Base-by-base conservation (phyloP, 2,888 invertebrate species). In the Arrhopalites spinosus region DNA sequence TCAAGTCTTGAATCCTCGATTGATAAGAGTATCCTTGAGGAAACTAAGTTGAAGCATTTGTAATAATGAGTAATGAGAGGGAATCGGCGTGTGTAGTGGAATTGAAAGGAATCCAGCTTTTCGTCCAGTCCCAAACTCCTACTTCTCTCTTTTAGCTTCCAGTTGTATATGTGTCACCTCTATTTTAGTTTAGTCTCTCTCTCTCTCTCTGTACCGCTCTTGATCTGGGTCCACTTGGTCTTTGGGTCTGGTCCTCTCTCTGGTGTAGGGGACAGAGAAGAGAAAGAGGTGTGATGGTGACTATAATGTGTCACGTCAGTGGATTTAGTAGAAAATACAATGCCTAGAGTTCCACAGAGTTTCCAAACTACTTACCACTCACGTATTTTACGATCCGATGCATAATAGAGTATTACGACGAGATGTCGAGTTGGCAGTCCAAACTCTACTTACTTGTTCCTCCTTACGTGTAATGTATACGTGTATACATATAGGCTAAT, bases 1-100 rank as follows among this genome's bases (percentile, higher is more conserved):
- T 43, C 30, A 47, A 30, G 53, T 20, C 69, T 69, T 47, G 29
- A 53, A 69, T 69, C 25, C 29, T 20, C 20, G 71, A 59, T 71
- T 71, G 74, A 74, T 66, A 66, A 74, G 74, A 67, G 67, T n/a
- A 63, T 45, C 63, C 72, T 72, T 68, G 73, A 76, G 76, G 76
- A 76, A 76, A 76, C 68, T 68, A 76, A 73, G 29, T 75, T 72
- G 71, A 75, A 75, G 56, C 53, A 75, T 59, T 73, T 76, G 72
- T 76, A 76, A 73, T 76, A 72, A 72, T 71, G 71, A 71, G 71
- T 71, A 59, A 71, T 71, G 71, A 71, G 56, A 36, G 71, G 71
- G 71, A 71, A 59, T 43, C 29, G n/a, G n/a, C n/a, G n/a, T n/a
- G n/a, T n/a, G n/a, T n/a, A n/a, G n/a, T n/a, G n/a, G n/a, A n/a